Conservation (phyloP, 2,888 invertebrate species). For the Cerastis rubricosa region DNA sequence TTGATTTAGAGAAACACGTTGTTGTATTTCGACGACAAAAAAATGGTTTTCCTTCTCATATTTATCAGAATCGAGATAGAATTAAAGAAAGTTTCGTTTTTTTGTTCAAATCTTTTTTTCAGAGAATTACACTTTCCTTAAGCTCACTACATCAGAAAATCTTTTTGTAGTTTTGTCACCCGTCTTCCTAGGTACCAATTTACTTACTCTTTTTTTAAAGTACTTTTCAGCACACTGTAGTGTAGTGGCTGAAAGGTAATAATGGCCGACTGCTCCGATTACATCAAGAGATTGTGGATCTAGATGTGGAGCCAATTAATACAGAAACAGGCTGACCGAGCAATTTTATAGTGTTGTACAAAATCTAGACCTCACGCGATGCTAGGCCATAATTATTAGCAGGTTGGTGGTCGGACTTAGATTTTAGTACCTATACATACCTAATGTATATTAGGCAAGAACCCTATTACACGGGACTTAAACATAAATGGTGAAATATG, state of each 20-base stretch:
- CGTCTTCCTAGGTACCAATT: background rate
- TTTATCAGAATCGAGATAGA: slow-evolving; percentile 33
- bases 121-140: no score
- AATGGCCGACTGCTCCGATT: slow-evolving; percentile 32
- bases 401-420: background rate
- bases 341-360: slow-evolving; percentile 9
- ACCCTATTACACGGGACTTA: background rate
- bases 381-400: background rate
- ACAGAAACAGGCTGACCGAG: background rate
- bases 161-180: background rate
- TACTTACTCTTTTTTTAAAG: background rate
- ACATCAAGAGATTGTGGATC: slow-evolving; percentile 41
- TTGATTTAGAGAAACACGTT: slow-evolving; percentile 18
- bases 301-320: slow-evolving; percentile 30
- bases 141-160: background rate
- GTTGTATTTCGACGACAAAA: background rate
- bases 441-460: background rate
- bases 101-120: background rate
- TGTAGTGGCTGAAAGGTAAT: slow-evolving; percentile 32
- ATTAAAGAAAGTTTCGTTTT: background rate
- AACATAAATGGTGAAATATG: background rate
- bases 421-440: background rate
- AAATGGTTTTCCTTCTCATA: background rate
- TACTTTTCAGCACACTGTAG: slow-evolving; percentile 25
- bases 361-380: slow-evolving; percentile 52